These are phyloP conservation scores for Tetramorium bicarinatum DNA, from an alignment of 2,888 invertebrate species.

Conservation along the genomic window DNA sequence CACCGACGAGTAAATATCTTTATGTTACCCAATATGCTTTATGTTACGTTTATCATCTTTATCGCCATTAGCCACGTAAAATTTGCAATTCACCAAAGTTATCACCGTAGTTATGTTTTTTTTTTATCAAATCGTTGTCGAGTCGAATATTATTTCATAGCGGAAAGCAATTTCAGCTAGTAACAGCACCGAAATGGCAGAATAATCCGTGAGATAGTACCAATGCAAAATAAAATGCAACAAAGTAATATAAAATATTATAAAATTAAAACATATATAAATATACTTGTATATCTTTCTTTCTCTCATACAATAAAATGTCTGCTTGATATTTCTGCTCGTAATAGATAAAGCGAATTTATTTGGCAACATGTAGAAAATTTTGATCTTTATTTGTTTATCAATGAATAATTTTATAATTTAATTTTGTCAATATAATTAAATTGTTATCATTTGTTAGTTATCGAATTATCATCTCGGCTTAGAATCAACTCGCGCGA, in stretches of 20 bases:
- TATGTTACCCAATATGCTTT: constrained; percentile 67
- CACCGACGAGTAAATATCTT: constrained; percentile 73
- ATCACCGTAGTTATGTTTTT: constrained; percentile 27
- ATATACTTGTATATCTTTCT: background rate
- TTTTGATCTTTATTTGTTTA: background rate
- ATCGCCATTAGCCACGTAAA: constrained; percentile 63
- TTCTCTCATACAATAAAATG: background rate
- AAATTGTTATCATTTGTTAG: background rate
- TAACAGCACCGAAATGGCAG: background rate
- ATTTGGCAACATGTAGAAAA: background rate
- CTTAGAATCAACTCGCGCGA: background rate
- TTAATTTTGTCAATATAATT: background rate
- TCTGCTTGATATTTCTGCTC: background rate
- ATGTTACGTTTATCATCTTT: constrained; percentile 73
- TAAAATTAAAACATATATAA: background rate
- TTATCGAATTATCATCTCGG: background rate
- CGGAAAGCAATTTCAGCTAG: background rate
- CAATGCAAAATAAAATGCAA: background rate
- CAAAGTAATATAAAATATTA: background rate
- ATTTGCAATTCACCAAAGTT: constrained; percentile 71
- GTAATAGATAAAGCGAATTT: background rate
- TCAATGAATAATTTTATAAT: background rate
- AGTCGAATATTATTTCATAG: constrained; percentile 10
- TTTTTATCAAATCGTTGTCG: constrained; percentile 21
- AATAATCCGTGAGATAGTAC: background rate